Evolutionary conservation across 2,888 invertebrate species (phyloP), one percentile per base, ranked within the genome.

Genomic region (Drosophila nr. perissopoda): DNA sequence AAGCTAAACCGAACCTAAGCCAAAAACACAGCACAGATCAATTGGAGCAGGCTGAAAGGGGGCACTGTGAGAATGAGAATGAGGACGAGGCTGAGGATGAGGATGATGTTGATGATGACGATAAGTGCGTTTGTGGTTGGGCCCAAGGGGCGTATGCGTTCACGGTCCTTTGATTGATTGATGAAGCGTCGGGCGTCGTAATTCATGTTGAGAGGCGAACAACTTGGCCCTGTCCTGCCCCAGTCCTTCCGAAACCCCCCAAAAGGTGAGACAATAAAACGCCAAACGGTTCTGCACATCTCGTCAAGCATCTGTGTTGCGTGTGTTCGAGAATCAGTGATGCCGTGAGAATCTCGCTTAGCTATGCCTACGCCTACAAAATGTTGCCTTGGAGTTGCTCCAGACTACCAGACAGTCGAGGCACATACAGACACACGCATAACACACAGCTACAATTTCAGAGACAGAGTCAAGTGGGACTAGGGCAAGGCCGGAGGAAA

Each of bases 401-500:
- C 65, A 73, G 56, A 58, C 58, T 60, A 57, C 11, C 71, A 76
- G 51, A 63, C 73, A 68, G 67, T 31, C 45, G 38, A 21, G 36
- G 38, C 40, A 49, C 54, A 67, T 49, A 40, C 54, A 65, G 34
- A 54, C 49, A 52, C n/a, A 57, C 29, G 60, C 40, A 45, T 16
- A 16, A 33, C 51, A 33, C 31, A 25, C 38, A 29, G 33, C 25
- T 61, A n/a, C 65, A 42, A 25, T 45, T 45, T 45, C 31, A 58
- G 36, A 77, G 73, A 69, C 80, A 67, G 83, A 68, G 70, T 69
- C 58, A 84, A 87, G 72, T 85, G 86, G 80, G 91, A 91, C 91
- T 91, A 91, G 91, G 91, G 79, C 91, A 91, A 91, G 91, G 91
- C 90, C 91, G 89, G 73, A 69, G 76, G 71, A 70, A 75, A 84